Evolutionary conservation across 23 tunicate species (phyloP).

Genomic region (Trididemnum miniatum): DNA sequence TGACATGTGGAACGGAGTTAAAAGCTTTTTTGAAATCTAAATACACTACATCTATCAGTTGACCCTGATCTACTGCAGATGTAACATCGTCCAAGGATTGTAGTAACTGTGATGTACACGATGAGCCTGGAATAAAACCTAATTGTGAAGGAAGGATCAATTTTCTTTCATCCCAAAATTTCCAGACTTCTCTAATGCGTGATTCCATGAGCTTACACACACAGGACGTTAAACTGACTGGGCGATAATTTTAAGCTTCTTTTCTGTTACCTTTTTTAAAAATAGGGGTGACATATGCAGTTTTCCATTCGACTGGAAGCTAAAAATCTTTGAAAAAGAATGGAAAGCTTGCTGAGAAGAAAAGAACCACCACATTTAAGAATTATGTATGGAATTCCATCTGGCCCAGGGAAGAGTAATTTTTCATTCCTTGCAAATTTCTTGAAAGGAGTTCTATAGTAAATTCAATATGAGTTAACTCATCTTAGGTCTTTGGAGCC

Average conservation of each 20-base stretch:
- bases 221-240: conserved; percentile 5
- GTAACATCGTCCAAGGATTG: not conserved
- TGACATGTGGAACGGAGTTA: conserved; percentile 3
- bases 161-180: not conserved
- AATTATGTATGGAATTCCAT: not conserved
- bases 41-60: not conserved
- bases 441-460: not conserved
- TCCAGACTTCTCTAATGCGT: not conserved
- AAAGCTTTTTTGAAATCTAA: not conserved
- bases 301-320: conserved; percentile 1
- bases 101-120: not conserved
- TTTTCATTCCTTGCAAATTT: not conserved
- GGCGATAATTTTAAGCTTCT: conserved; percentile 4
- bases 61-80: not conserved
- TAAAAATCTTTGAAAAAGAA: not conserved
- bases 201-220: conserved; percentile 20
- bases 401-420: conserved; percentile 5
- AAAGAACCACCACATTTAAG: not conserved
- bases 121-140: not conserved
- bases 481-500: not conserved
- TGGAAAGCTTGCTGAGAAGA: not conserved
- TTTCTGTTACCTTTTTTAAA: not conserved
- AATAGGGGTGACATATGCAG: conserved; percentile 6
- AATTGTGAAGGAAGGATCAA: not conserved
- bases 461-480: not conserved